Base-by-base conservation (phyloP, 1,140 invertebrate genomes). In the Drosophila arizonae region DNA sequence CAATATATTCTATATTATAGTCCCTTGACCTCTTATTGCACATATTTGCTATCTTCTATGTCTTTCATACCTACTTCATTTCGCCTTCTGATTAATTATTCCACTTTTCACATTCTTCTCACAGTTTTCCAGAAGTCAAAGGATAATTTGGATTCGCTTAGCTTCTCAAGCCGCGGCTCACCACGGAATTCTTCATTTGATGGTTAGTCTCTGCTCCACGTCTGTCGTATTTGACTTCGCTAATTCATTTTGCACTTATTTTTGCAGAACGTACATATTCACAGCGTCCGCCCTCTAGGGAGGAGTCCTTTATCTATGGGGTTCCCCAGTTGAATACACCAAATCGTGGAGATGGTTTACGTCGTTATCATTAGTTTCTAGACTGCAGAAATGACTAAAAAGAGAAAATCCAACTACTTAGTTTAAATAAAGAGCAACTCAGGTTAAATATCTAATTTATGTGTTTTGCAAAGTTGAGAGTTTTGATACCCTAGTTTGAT, bases 231-330 rank as follows among this genome's bases (percentile, higher is more conserved):
- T 28, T 10, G 21, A 36, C 4, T 52, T 52, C 10, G n/a, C 52
- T 36, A 36, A 54, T 5, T 36, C 3, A 2, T 1, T 55, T 36
- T 11, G 24, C 36, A 57, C 17, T 45, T 13, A 13, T 30, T 33
- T 45, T n/a, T 55, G 11, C 43, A 64, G 52, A 55, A 11, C 15
- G 15, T 41, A 57, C 67, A 26, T n/a, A 3, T 9, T 21, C 58
- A 33, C 24, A 28, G 24, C 54, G 36, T 0, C 54, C 57, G 0
- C 50, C 28, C 6, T 10, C 10, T 0, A 36, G 28, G 17, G 67
- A 76, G 13, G 73, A 78, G 10, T 63, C 63, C 9, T 78, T 56
- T 39, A 62, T 78, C 63, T 78, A 76, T 45, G 73, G 76, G 2
- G 41, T 61, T 63, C 76, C 76, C 3, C 72, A 72, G 21, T 15